Base-by-base conservation (phyloP, 2,888 invertebrate genomes). In the Agrotis segetum region DNA sequence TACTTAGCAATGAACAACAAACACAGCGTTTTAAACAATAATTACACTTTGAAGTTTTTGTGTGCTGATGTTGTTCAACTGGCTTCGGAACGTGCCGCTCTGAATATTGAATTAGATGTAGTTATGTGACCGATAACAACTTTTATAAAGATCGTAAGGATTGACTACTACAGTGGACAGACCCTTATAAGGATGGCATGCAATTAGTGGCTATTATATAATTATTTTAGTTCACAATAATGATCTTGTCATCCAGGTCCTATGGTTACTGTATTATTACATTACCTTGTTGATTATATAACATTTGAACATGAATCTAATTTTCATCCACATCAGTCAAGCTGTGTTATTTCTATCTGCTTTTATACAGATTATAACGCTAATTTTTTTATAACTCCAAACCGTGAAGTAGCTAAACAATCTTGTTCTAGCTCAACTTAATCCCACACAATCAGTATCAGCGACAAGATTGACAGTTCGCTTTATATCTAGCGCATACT, bases 1-100 rank as follows among this genome's bases (percentile, higher is more conserved):
- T 80, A 83, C 71, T 72, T 76, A 71, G 67, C 59, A 58, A 55
- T 66, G 46, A 71, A 69, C 68, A 67, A 78, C 71, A 67, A 83
- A 75, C 21, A 67, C 61, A 61, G 66, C 52, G 62, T 60, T 83
- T 76, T 60, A 62, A 75, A 77, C 67, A 75, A 79, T 66, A 46
- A 83, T 75, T 74, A 67, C 40, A 70, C 61, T 78, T 72, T 52
- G 49, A 73, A 66, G 59, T 74, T 67, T 70, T 68, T 63, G 66
- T 64, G 50, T 65, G 46, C n/a, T 46, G 24, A 65, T 52, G 59
- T 71, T 67, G 50, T 72, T 52, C 29, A 53, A 71, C 34, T 53
- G 49, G 34, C 24, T 52, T 29, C 40, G 49, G 44, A n/a, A 47
- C 53, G 29, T 46, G 14, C 17, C 6, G 21, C 16, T n/a, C 5